Evolutionary conservation across 2,888 invertebrate genomes (phyloP).

Genomic region (Chalcis sispes): DNA sequence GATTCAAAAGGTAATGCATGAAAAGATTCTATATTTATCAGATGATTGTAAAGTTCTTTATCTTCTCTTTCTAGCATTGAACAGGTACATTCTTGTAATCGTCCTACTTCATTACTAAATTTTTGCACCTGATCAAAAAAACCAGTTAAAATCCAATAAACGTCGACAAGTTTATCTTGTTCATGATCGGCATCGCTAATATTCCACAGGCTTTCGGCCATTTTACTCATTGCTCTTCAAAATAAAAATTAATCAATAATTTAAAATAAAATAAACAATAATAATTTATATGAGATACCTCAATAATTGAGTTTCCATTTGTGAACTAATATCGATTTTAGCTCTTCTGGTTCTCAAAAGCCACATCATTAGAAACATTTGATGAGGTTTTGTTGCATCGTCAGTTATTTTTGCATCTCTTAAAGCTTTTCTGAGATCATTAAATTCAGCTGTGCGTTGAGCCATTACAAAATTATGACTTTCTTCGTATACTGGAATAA

Average conservation of each 20-base stretch:
- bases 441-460: slow-evolving; percentile 86
- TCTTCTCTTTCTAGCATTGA: slow-evolving; percentile 88
- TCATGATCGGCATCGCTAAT: slow-evolving; percentile 82
- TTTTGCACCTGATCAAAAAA: slow-evolving; percentile 84
- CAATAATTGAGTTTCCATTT: slow-evolving; percentile 70
- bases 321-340: slow-evolving; percentile 73
- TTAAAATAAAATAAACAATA: not conserved
- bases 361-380: slow-evolving; percentile 89
- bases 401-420: slow-evolving; percentile 83
- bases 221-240: slow-evolving; percentile 71
- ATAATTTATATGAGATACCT: slow-evolving; percentile 61
- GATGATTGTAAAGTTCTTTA: slow-evolving; percentile 82
- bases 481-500: slow-evolving; percentile 86
- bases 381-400: slow-evolving; percentile 81
- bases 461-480: slow-evolving; percentile 86
- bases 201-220: slow-evolving; percentile 82
- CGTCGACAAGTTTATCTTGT: slow-evolving; percentile 79
- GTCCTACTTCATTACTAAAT: slow-evolving; percentile 81
- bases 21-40: slow-evolving; percentile 81
- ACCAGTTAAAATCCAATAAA: slow-evolving; percentile 89
- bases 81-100: slow-evolving; percentile 82
- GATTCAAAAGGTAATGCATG: slow-evolving; percentile 83
- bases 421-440: slow-evolving; percentile 84
- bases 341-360: slow-evolving; percentile 85
- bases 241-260: slow-evolving; percentile 12